These are phyloP conservation scores for Macheiramphus alcinus DNA, from an alignment of 2,113 vertebrate species.

Conservation along the genomic window DNA sequence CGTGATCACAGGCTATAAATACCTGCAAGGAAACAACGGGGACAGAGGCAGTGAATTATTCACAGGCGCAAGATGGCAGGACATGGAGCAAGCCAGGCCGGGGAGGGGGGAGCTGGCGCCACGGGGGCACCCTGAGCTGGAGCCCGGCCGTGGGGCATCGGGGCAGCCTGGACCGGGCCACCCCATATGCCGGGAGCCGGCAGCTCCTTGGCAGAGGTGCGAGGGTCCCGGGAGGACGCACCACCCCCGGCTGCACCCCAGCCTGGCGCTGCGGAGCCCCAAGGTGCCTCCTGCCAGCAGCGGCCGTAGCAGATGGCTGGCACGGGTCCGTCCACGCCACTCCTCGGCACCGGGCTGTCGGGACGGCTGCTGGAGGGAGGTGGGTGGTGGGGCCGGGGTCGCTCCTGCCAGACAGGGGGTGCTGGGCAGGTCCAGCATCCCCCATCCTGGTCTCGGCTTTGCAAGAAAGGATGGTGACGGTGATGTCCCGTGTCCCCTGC, in stretches of 20 bases:
- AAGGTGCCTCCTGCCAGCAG: not conserved
- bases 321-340: fast-evolving
- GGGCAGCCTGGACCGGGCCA: not conserved
- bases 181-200: fast-evolving
- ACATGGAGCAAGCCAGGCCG: not conserved
- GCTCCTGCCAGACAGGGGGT: fast-evolving
- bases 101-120: not conserved
- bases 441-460: no score
- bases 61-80: conserved; percentile 36
- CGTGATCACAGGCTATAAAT: conserved; percentile 53
- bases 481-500: fast-evolving
- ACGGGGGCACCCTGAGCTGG: not conserved
- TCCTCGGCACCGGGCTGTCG: not conserved
- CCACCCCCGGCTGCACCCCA: fast-evolving
- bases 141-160: fast-evolving
- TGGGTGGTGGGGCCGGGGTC: fast-evolving
- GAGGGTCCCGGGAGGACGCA: fast-evolving
- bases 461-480: no score
- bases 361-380: not conserved
- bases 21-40: conserved; percentile 57
- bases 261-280: not conserved
- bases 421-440: not conserved
- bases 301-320: not conserved
- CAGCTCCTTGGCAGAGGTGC: not conserved
- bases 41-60: conserved; percentile 53